Percentiles rank a stretch among this genome's conserved stretches.
Conservation (phyloP, 1,140 invertebrate genomes). For the Philopotamus ludificatus region DNA sequence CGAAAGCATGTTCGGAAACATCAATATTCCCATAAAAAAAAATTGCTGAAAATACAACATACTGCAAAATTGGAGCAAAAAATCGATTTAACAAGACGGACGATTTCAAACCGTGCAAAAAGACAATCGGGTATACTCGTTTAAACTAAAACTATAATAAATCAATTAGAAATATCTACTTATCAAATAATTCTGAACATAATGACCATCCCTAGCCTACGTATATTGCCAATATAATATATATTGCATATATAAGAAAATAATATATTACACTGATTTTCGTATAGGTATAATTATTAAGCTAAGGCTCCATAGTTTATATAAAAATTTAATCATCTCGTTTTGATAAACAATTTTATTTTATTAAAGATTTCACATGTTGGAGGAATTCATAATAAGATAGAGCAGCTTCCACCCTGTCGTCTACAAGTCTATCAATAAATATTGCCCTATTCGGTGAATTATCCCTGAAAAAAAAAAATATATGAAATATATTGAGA, state of each 20-base stretch:
- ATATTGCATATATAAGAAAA: neutral
- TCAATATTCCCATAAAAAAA: too few relatives aligned
- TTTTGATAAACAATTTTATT: constrained; percentile 55
- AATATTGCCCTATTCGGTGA: constrained; percentile 79
- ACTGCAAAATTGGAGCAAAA: too few relatives aligned
- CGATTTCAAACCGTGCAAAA: too few relatives aligned
- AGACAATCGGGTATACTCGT: too few relatives aligned
- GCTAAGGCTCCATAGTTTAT: too few relatives aligned
- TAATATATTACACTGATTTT: neutral
- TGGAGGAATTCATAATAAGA: constrained; percentile 99
- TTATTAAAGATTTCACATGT: constrained; percentile 89
- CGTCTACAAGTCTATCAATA: constrained; percentile 88
- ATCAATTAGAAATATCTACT: neutral
- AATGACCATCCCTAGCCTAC: neutral
- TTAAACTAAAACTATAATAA: too few relatives aligned
- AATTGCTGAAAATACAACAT: too few relatives aligned
- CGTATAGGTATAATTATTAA: too few relatives aligned
- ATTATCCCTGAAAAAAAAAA: constrained; percentile 87
- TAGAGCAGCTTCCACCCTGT: constrained; percentile 88
- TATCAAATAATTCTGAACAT: neutral
- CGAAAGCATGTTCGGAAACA: too few relatives aligned
- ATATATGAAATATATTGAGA: too few relatives aligned
- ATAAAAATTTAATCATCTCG: too few relatives aligned
- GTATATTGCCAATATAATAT: neutral
- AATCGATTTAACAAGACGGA: too few relatives aligned